Evolutionary conservation across 2,797 vertebrate genomes (phyloP), one percentile per base, ranked within the genome.

Genomic region (Syncerus caffer): DNA sequence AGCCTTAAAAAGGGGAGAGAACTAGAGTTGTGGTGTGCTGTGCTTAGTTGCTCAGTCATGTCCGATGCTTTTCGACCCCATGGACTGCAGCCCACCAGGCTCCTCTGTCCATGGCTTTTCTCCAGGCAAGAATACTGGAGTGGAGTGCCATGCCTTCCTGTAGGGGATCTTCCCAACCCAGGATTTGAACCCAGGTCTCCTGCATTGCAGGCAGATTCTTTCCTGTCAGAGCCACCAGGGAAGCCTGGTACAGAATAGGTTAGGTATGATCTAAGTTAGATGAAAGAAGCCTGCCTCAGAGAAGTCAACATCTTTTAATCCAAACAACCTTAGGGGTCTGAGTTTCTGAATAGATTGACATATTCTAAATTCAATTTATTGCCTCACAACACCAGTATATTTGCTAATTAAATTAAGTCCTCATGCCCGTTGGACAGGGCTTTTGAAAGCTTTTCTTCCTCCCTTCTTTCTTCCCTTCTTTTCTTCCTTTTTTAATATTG

Each of bases 331-430:
- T 83, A 76, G 86, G 64, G 15, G 34, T 12, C 62, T 97, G 51
- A 89, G 42, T 78, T 79, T 92, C 78, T 91, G 62, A 93, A 80
- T 90, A 93, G 89, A 89, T 86, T 79, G 74, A 55, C 90, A 62
- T 55, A 57, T 88, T 95, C 71, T 93, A 82, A 95, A 93, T 90
- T 95, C 82, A 93, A 0, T 89, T 92, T 94, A 82, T 50, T 90
- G 23, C n/a, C n/a, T 92, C 67, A 95, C n/a, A 89, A 78, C 60
- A 74, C 42, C 27, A 90, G 23, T 92, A 7, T 96, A 86, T 96
- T 96, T 97, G 92, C 85, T 86, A 86, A 90, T 92, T 94, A 96
- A 91, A 89, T 85, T 95, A 93, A 93, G 85, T 53, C 57, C 27
- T 96, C 45, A 60, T 92, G 58, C 45, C 91, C 45, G 64, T 62